Base-by-base conservation (phyloP, 35 echinoderm and acorn worm genomes). In the Stichopus chloronotus region DNA sequence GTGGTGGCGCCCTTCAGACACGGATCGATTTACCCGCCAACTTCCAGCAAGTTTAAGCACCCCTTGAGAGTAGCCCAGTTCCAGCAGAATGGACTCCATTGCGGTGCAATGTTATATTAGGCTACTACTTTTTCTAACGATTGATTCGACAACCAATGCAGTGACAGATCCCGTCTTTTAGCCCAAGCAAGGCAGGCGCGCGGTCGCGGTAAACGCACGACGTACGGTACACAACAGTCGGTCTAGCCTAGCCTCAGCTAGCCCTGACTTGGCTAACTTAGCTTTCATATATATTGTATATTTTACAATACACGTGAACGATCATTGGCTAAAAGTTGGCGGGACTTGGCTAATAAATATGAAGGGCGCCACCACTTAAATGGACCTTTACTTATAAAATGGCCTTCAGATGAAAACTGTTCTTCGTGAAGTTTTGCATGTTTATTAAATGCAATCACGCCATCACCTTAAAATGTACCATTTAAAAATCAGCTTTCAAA, bases 321-420 rank as follows among this genome's bases (percentile, higher is more conserved):
- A 11, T 76, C 72, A 76, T 76, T 76, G 72, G 72, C 72, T 76
- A 24, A 76, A 76, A 76, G 72, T 76, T 76, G 4, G 4, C 65
- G 65, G 11, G 65, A 13, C 65, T 71, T 76, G 7, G 72, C 14
- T 76, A 11, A 76, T 76, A 76, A 76, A 76, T 76, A 8, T 76
- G 72, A 76, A 76, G 72, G 72, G 72, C 72, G 72, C 72, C 72
- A 76, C 72, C 9, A 76, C 72, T 76, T 5, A 76, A 76, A 76
- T 0, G 14, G 0, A 17, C 14, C 9, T 11, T 76, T 76, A 76
- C 7, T 76, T 76, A 11, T 76, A 11, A 43, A 43, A 43, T 1
- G 30, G 72, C 72, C 72, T 11, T 76, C 72, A 17, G 10, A 76
- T 76, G 72, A 76, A 76, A 76, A 76, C 8, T 76, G 72, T 11